Base-by-base conservation (phyloP, 2,797 vertebrate species). In the Remorina albescens region DNA sequence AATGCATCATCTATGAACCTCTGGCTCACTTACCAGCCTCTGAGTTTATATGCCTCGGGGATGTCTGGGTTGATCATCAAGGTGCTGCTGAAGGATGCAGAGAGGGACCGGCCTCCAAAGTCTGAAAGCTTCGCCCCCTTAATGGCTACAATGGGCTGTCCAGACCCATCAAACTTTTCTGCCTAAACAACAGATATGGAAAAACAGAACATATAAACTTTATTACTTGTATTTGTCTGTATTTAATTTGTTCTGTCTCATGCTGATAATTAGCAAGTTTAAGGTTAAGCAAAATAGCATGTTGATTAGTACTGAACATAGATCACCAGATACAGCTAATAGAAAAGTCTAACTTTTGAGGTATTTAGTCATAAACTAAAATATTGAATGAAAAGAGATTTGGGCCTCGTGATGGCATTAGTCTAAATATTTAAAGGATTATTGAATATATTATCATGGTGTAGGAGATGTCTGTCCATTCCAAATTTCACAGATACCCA, bases 11-110 rank as follows among this genome's bases (percentile, higher is more conserved):
- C 50, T 37, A 47, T 36, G 37, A 69, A 55, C 10, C 3, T 41
- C 7, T 2, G 23, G 56, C 32, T 69, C 55, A 92, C 96, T 79
- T 94, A 99, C 98, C 98, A 99, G 93, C 96, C 97, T 82, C 98
- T 91, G 57, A 99, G 95, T 82, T 98, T 99, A 83, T 97, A 96
- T 26, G 98, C 95, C 92, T 99, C 97, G 1, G 97, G 96, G 87
- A 96, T 96, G 88, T 99, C 98, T 10, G 98, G 98, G 93, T 99
- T 99, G 90, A 97, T 67, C 90, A 99, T 91, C 82, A 99, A 2
- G 12, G 96, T 98, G 91, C 98, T 99, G 7, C 94, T 97, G 78
- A 96, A 96, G 49, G 97, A 90, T 6, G 97, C 94, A 1, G 97
- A 98, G 47, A 99, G 94, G 36, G 97, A 99, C 42, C 97, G 93